Evolutionary conservation across 1,140 invertebrate genomes (phyloP), one percentile per base, ranked within the genome.

Genomic region (Pemphigus obesinymphae): DNA sequence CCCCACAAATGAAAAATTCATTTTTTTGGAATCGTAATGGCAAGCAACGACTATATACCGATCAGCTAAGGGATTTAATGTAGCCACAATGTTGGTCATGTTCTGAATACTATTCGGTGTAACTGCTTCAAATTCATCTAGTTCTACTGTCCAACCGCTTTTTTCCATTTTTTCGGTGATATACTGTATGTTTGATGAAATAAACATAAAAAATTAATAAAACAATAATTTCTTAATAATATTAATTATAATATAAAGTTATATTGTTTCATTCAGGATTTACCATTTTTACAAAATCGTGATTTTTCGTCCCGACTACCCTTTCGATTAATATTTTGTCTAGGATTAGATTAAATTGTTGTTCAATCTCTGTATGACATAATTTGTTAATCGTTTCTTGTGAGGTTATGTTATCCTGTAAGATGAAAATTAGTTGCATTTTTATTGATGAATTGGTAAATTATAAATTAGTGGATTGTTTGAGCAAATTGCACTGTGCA

Each of bases 21-120:
- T 73, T 92, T 93, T 93, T 87, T 99, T 97, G 17, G 96, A 97
- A 85, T 99, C 97, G 87, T 96, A 99, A 88, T 99, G 97, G 85
- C 97, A 98, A 7, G 97, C 95, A 2, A 99, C 85, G 2, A 94
- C 91, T 66, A 98, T 87, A 85, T 91, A 94, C 82, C 94, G 88
- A 82, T 92, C 91, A 0, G 95, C 94, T 78, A 91, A 86, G 3
- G 95, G 94, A 88, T 98, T 93, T 82, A 93, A 87, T 68, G 91
- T 95, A 0, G 93, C 94, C 72, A 98, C 91, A 70, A 98, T 92
- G 86, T 97, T 98, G 66, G 91, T 91, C 86, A 98, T 98, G 53
- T 90, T 89, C 53, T 95, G 88, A 7, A 84, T 85, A 3, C 94
- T 95, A 31, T 89, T 89, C 13, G 95, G 95, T 0, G 95, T 94